Conservation (phyloP, 2,888 invertebrate species). For the Selenia dentaria region DNA sequence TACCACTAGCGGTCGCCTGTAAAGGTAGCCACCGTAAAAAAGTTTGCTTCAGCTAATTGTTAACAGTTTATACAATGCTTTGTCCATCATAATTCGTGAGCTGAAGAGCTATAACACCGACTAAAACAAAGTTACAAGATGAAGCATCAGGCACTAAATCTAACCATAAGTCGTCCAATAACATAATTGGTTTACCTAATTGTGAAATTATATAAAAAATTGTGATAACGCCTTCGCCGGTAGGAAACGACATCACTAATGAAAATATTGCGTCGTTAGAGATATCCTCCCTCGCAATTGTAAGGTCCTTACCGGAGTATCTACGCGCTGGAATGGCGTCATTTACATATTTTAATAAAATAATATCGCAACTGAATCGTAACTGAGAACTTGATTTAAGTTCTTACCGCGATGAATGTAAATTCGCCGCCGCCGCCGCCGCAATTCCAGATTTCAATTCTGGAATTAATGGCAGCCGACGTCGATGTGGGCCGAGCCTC, state of each 20-base stretch:
- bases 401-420: slow-evolving; percentile 85
- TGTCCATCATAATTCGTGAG: too few relatives aligned
- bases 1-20: too few relatives aligned
- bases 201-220: slow-evolving; percentile 55
- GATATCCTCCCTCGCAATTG: slow-evolving; percentile 74
- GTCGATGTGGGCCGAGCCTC: slow-evolving; percentile 73
- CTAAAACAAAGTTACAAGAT: too few relatives aligned
- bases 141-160: too few relatives aligned
- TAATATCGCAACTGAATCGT: slow-evolving; percentile 84
- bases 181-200: slow-evolving; percentile 22
- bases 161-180: slow-evolving; percentile 1
- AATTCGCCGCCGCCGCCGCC: slow-evolving; percentile 76
- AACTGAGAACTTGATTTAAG: slow-evolving; percentile 85
- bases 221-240: slow-evolving; percentile 49
- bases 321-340: slow-evolving; percentile 71
- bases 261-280: slow-evolving; percentile 79
- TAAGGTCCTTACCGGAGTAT: slow-evolving; percentile 74
- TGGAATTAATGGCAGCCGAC: slow-evolving; percentile 78
- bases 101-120: too few relatives aligned
- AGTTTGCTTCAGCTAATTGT: too few relatives aligned
- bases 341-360: slow-evolving; percentile 85
- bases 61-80: too few relatives aligned
- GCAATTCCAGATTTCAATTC: slow-evolving; percentile 84
- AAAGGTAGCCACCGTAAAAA: too few relatives aligned
- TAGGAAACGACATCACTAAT: slow-evolving; percentile 70